phyloP scores from a whole-genome alignment of 2,113 vertebrate genomes.

The Anguilla rostrata region DNA sequence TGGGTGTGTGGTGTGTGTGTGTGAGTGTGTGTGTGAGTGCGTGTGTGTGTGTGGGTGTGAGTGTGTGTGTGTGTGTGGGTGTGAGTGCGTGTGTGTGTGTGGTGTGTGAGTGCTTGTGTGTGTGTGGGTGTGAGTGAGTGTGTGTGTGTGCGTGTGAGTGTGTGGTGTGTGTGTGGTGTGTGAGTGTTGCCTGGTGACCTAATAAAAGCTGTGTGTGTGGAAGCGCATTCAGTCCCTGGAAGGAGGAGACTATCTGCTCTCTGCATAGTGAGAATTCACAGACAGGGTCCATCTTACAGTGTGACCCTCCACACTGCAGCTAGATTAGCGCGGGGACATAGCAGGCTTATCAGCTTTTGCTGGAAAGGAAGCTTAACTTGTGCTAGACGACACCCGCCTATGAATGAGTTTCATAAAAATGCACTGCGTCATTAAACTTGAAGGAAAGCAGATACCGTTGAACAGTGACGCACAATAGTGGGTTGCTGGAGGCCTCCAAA shows the following conservation, averaged over 20 bases:
- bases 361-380: slow-evolving; percentile 49
- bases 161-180: neutral
- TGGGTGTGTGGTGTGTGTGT: too few species aligned
- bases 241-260: slow-evolving; percentile 38
- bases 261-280: slow-evolving; percentile 33
- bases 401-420: neutral
- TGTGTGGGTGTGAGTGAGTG: neutral
- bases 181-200: neutral
- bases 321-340: slow-evolving; percentile 47
- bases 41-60: too few species aligned
- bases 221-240: neutral
- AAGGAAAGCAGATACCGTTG: neutral
- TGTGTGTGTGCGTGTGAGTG: neutral
- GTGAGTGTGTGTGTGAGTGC: too few species aligned
- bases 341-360: slow-evolving; percentile 53
- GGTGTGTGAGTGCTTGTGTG: too few species aligned
- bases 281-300: slow-evolving; percentile 54
- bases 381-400: slow-evolving; percentile 36
- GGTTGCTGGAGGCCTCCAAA: too few species aligned
- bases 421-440: neutral
- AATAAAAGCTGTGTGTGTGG: neutral
- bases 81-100: too few species aligned
- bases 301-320: slow-evolving; percentile 50
- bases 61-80: too few species aligned
- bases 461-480: too few species aligned